phyloP scores from a whole-genome alignment of 2,113 vertebrate species.

The Dicaeum eximium region DNA sequence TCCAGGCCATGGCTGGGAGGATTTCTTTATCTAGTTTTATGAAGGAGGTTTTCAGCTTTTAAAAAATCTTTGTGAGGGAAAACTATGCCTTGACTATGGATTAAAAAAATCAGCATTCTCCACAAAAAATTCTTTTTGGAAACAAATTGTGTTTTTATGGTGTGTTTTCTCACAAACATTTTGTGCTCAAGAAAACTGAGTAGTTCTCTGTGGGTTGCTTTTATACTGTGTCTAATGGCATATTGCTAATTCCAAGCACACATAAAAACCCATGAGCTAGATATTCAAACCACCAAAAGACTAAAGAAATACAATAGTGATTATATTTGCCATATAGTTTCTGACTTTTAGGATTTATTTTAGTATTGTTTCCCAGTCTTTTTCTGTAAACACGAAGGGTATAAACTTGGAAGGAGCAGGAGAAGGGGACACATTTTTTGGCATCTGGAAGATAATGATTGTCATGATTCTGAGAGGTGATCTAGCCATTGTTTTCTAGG shows the following conservation, averaged over 20 bases:
- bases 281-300: background rate
- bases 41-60: background rate
- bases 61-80: background rate
- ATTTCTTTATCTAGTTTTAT: background rate
- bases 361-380: background rate
- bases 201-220: background rate
- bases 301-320: background rate
- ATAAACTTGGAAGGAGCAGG: background rate
- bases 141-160: background rate
- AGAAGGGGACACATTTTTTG: background rate
- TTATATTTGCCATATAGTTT: background rate
- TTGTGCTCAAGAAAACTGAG: background rate
- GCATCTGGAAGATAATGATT: fast-evolving
- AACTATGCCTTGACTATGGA: background rate
- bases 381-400: background rate
- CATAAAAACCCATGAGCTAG: background rate
- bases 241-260: background rate
- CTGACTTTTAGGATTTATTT: background rate
- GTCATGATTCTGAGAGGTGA: background rate
- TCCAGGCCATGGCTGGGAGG: background rate
- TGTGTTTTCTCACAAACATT: background rate
- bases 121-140: background rate
- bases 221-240: background rate
- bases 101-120: background rate
- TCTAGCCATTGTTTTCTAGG: background rate